Evolutionary conservation across 2,888 invertebrate species (phyloP).

Genomic region (Drosophila rellima): DNA sequence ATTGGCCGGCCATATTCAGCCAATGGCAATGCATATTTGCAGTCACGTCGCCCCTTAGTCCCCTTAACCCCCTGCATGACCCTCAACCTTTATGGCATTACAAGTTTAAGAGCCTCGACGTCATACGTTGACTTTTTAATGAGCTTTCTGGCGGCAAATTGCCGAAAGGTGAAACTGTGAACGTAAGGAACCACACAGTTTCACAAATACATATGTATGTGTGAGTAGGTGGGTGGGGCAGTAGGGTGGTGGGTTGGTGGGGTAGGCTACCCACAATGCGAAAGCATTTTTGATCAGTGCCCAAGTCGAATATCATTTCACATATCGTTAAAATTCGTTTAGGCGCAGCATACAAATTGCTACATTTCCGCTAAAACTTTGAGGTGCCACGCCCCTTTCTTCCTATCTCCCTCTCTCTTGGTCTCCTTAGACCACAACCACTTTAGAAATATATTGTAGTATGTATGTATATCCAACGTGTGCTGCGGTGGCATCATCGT

Average conservation of each 20-base stretch:
- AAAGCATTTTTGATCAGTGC: slow-evolving; percentile 74
- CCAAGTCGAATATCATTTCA: slow-evolving; percentile 80
- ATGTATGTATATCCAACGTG: slow-evolving; percentile 46
- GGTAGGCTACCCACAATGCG: slow-evolving; percentile 25
- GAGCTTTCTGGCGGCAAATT: slow-evolving; percentile 76
- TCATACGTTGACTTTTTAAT: slow-evolving; percentile 79
- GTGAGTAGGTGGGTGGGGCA: neutral
- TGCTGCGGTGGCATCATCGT: slow-evolving; percentile 53
- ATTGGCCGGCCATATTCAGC: slow-evolving; percentile 55
- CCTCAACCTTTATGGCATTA: slow-evolving; percentile 47
- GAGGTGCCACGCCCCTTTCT: slow-evolving; percentile 22
- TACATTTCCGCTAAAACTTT: slow-evolving; percentile 74
- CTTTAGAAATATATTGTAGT: slow-evolving; percentile 29
- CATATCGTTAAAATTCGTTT: slow-evolving; percentile 84
- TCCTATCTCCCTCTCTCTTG: neutral
- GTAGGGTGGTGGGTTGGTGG: neutral
- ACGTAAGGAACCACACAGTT: slow-evolving; percentile 33
- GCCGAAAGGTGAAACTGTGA: slow-evolving; percentile 70
- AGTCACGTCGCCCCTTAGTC: slow-evolving; percentile 24
- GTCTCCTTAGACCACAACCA: slow-evolving; percentile 33
- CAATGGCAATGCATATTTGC: slow-evolving; percentile 42
- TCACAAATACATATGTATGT: neutral
- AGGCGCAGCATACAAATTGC: slow-evolving; percentile 83
- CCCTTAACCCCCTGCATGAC: neutral
- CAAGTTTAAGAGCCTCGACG: slow-evolving; percentile 68